phyloP scores from a whole-genome alignment of 1,140 invertebrate species.

The Grapholita molesta region DNA sequence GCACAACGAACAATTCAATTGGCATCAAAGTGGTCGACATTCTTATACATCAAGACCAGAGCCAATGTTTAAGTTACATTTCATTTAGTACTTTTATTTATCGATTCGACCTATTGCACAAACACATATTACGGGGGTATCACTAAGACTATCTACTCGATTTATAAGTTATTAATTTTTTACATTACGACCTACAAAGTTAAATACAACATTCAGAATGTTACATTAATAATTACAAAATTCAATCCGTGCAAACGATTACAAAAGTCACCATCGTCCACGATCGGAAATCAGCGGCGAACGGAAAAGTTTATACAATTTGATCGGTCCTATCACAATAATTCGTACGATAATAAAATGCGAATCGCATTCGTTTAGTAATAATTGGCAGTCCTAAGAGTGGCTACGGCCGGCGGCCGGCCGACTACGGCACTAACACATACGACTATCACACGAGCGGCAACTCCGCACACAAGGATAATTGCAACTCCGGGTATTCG shows the following conservation, averaged over 20 bases:
- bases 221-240: conserved; percentile 75
- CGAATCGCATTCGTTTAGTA: conserved; percentile 59
- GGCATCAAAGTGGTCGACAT: conserved; percentile 49
- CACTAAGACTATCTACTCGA: conserved; percentile 61
- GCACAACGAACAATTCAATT: conserved; percentile 53
- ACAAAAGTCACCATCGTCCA: conserved; percentile 58
- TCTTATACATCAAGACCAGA: conserved; percentile 29
- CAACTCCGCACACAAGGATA: background rate
- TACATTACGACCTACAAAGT: conserved; percentile 66
- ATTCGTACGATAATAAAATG: conserved; percentile 68
- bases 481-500: background rate
- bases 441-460: background rate
- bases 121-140: conserved; percentile 59
- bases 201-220: conserved; percentile 74
- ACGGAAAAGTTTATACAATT: conserved; percentile 59
- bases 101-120: conserved; percentile 65
- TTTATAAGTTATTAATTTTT: conserved; percentile 66
- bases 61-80: conserved; percentile 38
- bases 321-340: conserved; percentile 61
- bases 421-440: background rate
- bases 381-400: conserved; percentile 67
- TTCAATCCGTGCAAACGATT: conserved; percentile 70
- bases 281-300: conserved; percentile 52
- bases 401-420: conserved; percentile 44
- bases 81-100: conserved; percentile 31